These are phyloP conservation scores for Sus cebifrons DNA, from an alignment of 2,797 vertebrate species.

Conservation along the genomic window DNA sequence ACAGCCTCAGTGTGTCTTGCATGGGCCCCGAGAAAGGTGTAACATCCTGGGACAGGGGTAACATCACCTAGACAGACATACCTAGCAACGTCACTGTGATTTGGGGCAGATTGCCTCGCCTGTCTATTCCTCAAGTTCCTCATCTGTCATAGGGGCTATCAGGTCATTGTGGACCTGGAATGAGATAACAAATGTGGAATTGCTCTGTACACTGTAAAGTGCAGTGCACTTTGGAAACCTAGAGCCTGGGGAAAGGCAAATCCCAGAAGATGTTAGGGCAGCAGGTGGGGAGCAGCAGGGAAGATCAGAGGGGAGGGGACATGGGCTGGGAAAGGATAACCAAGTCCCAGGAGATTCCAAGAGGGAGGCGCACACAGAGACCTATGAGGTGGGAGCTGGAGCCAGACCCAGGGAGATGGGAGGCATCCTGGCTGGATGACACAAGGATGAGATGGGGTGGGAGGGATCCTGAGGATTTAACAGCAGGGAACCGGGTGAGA, in stretches of 20 bases:
- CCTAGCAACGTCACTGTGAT: neutral
- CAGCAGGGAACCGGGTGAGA: neutral
- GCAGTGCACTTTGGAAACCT: rapidly evolving
- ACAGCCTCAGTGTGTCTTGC: neutral
- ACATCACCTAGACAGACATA: neutral
- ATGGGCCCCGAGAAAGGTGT: neutral
- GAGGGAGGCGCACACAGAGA: rapidly evolving
- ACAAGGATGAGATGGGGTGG: neutral
- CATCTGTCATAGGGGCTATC: neutral
- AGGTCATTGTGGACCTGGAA: neutral
- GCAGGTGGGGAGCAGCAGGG: too few species aligned
- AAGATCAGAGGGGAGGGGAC: neutral
- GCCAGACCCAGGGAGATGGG: neutral
- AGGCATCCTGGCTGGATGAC: neutral
- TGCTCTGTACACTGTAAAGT: neutral
- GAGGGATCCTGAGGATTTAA: too few species aligned
- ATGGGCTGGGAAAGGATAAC: neutral
- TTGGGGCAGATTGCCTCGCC: neutral
- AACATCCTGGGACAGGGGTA: neutral
- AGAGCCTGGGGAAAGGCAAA: neutral
- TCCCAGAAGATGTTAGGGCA: neutral
- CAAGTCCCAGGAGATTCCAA: neutral
- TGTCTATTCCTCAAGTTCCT: neutral
- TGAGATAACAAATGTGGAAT: neutral
- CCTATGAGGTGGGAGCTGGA: neutral